Percentiles rank a stretch among this genome's conserved stretches.
Conservation (phyloP, 2,113 vertebrate genomes). For the Deroptyus accipitrinus region DNA sequence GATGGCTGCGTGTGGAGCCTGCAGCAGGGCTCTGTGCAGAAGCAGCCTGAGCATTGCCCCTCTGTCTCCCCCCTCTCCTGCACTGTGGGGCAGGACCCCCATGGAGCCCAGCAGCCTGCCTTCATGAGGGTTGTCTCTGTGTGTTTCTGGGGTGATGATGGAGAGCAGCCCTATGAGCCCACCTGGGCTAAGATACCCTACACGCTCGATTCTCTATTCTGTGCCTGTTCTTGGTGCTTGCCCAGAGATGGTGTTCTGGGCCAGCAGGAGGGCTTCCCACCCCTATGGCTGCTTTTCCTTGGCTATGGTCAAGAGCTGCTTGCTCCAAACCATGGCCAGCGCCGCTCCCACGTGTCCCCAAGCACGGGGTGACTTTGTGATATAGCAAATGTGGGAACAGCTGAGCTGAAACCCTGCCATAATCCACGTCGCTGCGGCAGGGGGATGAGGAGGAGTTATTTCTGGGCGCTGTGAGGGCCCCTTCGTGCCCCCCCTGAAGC, state of each 20-base stretch:
- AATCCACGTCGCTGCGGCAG: neutral
- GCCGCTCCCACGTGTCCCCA: fast-evolving
- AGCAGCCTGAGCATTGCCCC: neutral
- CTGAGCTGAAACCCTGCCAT: neutral
- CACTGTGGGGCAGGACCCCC: neutral
- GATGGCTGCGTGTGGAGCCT: neutral
- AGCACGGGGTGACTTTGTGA: neutral
- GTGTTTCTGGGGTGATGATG: neutral
- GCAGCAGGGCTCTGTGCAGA: neutral
- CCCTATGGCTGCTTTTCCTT: neutral
- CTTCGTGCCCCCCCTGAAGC: neutral
- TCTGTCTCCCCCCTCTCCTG: neutral
- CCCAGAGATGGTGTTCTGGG: neutral
- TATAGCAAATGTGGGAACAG: neutral
- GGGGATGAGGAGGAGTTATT: neutral
- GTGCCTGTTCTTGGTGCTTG: neutral
- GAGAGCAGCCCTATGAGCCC: neutral
- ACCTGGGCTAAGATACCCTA: neutral
- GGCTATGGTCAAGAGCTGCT: neutral
- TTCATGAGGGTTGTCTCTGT: neutral
- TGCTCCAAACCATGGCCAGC: neutral
- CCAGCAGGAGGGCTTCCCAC: neutral
- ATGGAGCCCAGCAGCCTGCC: neutral
- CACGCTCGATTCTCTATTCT: fast-evolving
- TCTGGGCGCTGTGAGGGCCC: neutral